A percentile compares a stretch with the other conserved stretches of the same genome.
These are phyloP conservation scores for Patella caerulea DNA, from an alignment of 2,888 invertebrate species.

Conservation along the genomic window DNA sequence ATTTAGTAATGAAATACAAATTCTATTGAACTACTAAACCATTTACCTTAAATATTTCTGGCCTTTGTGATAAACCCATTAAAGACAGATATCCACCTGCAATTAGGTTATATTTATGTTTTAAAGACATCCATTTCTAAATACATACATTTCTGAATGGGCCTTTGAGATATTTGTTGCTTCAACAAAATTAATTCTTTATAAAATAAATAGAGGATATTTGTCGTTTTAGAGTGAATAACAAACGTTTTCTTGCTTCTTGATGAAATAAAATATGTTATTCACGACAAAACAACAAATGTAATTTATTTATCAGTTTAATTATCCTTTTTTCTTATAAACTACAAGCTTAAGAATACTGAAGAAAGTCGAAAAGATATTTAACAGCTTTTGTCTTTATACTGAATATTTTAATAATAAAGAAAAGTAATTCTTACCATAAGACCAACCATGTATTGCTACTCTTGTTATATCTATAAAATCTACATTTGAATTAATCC, in stretches of 20 bases:
- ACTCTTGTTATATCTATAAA: conserved; percentile 93
- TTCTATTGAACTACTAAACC: not conserved
- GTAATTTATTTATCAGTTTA: too few relatives aligned
- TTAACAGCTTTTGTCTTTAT: not conserved
- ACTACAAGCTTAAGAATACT: not conserved
- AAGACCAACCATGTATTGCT: conserved; percentile 98
- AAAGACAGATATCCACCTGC: conserved; percentile 90
- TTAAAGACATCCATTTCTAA: too few relatives aligned
- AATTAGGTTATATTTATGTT: conserved; percentile 17
- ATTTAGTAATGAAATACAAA: not conserved
- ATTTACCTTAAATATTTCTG: conserved; percentile 89
- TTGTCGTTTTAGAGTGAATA: too few relatives aligned
- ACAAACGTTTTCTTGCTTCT: too few relatives aligned
- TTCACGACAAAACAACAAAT: too few relatives aligned
- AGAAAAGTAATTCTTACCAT: conserved; percentile 77
- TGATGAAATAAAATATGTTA: too few relatives aligned
- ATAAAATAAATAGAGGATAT: too few relatives aligned
- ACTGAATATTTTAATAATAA: not conserved
- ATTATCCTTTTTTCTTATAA: too few relatives aligned
- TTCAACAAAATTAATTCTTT: too few relatives aligned
- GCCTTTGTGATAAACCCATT: conserved; percentile 92
- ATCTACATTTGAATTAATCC: conserved; percentile 81
- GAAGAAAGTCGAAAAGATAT: not conserved
- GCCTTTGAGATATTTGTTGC: too few relatives aligned
- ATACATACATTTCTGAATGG: too few relatives aligned